Evolutionary conservation across 2,888 invertebrate genomes (phyloP).

Genomic region (Dioctria linearis): DNA sequence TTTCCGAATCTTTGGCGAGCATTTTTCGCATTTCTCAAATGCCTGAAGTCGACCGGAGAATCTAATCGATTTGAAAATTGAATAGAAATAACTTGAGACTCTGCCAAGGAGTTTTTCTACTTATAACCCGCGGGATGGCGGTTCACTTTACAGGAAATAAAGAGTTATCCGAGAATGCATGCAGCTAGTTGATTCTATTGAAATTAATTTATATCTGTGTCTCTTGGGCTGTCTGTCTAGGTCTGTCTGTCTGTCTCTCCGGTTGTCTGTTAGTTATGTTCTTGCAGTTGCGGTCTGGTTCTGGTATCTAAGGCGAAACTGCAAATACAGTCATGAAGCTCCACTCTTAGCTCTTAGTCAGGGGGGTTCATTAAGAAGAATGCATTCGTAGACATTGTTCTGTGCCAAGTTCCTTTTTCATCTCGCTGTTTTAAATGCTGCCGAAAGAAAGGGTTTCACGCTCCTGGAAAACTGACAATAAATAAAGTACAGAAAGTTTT

Average conservation of each 20-base stretch:
- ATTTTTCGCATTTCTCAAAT: constrained; percentile 48
- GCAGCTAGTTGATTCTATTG: constrained; percentile 40
- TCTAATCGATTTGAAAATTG: constrained; percentile 47
- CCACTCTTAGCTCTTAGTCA: too few species aligned
- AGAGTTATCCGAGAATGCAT: constrained; percentile 7
- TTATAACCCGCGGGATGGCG: neutral
- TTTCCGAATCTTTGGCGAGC: constrained; percentile 16
- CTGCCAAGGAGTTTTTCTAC: constrained; percentile 28
- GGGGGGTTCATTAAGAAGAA: constrained; percentile 6
- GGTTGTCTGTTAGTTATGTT: constrained; percentile 29
- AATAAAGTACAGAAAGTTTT: neutral
- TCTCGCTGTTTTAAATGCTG: neutral
- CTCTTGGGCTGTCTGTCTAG: constrained; percentile 15
- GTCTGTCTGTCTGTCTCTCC: constrained; percentile 29
- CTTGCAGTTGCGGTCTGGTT: neutral
- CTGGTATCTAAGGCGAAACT: too few species aligned
- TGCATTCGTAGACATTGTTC: constrained; percentile 16
- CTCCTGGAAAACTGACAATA: neutral
- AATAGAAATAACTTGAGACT: constrained; percentile 36
- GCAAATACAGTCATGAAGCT: too few species aligned
- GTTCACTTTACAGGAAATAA: neutral
- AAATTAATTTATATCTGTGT: constrained; percentile 47
- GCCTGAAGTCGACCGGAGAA: constrained; percentile 38
- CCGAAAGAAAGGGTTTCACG: neutral
- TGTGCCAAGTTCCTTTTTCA: constrained; percentile 8